Evolutionary conservation across 2,888 invertebrate genomes (phyloP).

Genomic region (Microctonus hyperodae): DNA sequence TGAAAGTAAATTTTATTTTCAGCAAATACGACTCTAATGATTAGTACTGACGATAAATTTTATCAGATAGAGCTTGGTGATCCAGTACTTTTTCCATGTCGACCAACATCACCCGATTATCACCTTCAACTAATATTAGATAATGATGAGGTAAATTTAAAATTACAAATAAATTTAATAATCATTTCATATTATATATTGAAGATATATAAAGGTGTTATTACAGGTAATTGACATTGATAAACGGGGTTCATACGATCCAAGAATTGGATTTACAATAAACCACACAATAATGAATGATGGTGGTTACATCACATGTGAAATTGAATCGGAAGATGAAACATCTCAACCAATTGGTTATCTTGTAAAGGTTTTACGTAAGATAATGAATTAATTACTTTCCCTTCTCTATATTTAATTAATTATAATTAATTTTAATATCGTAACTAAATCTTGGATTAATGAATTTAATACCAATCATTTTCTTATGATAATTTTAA

Average conservation of each 20-base stretch:
- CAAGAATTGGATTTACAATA: slow-evolving; percentile 63
- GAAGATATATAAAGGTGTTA: too few relatives aligned
- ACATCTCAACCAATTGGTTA: slow-evolving; percentile 22
- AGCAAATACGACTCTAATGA: slow-evolving; percentile 65
- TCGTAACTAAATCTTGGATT: too few relatives aligned
- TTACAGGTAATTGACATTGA: slow-evolving; percentile 48
- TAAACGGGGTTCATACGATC: slow-evolving; percentile 56
- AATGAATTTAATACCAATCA: slow-evolving; percentile 21
- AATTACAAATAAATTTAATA: not conserved
- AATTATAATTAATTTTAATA: too few relatives aligned
- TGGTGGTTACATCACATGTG: slow-evolving; percentile 41
- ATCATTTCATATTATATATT: not conserved
- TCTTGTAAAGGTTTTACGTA: slow-evolving; percentile 36
- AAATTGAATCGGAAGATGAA: slow-evolving; percentile 15
- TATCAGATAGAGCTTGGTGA: slow-evolving; percentile 56
- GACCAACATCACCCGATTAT: slow-evolving; percentile 69
- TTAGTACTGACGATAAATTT: slow-evolving; percentile 54
- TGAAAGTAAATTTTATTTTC: slow-evolving; percentile 40
- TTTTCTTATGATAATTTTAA: slow-evolving; percentile 20
- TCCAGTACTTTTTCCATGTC: slow-evolving; percentile 68
- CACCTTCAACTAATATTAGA: slow-evolving; percentile 47
- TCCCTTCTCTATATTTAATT: too few relatives aligned
- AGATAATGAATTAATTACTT: too few relatives aligned
- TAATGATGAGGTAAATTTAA: slow-evolving; percentile 47
- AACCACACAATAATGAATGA: slow-evolving; percentile 47